phyloP scores from a whole-genome alignment of 1,140 invertebrate genomes.

The Monomorium pharaonis region DNA sequence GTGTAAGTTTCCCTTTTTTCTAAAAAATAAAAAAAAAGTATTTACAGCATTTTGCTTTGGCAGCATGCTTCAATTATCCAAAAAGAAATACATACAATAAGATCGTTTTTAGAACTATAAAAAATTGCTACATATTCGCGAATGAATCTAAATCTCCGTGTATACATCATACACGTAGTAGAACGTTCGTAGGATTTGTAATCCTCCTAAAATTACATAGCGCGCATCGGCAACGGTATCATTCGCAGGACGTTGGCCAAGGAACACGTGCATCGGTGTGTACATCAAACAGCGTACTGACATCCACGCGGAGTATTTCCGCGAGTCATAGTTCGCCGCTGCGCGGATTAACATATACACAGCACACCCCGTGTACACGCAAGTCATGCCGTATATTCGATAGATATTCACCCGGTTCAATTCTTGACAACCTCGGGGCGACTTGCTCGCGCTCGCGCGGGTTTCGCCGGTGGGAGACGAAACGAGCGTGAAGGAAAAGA shows the following conservation, averaged over 20 bases:
- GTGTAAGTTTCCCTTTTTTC: too few species aligned
- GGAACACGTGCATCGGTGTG: conserved; percentile 14
- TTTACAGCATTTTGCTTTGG: too few species aligned
- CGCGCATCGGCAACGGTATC: conserved; percentile 21
- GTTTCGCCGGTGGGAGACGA: not conserved
- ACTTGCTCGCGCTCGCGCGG: not conserved
- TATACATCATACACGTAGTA: too few species aligned
- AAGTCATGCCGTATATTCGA: conserved; percentile 39
- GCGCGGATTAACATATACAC: conserved; percentile 38
- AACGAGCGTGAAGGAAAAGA: too few species aligned
- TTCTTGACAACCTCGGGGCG: conserved; percentile 17
- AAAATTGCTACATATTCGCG: not conserved
- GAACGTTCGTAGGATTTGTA: not conserved
- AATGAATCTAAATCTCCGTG: not conserved
- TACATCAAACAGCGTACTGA: conserved; percentile 12
- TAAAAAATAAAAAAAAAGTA: too few species aligned
- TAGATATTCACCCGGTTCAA: conserved; percentile 2
- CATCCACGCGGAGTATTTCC: conserved; percentile 14
- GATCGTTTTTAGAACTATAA: not conserved
- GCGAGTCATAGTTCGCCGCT: conserved; percentile 23
- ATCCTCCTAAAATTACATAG: conserved; percentile 11
- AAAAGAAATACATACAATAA: not conserved
- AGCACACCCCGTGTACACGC: conserved; percentile 1
- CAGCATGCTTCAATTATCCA: not conserved
- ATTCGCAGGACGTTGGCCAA: conserved; percentile 21